Percentiles rank a stretch among this genome's conserved stretches.
phyloP scores from a whole-genome alignment of 2,797 vertebrate genomes.

The Chrysocyon brachyurus region DNA sequence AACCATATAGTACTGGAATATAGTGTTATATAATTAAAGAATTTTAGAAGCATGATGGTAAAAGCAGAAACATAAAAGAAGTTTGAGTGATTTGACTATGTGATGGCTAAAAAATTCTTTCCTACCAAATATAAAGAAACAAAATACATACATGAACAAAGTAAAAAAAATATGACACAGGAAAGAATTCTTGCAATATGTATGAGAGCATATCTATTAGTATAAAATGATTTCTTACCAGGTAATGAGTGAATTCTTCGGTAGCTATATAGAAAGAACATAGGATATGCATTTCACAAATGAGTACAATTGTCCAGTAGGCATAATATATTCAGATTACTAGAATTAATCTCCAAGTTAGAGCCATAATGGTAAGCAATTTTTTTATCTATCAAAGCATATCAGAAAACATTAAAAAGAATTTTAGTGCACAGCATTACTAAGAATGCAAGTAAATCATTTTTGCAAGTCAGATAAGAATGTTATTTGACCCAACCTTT shows the following conservation, averaged over 20 bases:
- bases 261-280: background rate
- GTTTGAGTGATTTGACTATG: background rate
- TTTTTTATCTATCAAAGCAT: background rate
- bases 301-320: background rate
- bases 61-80: background rate
- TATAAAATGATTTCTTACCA: background rate
- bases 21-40: background rate
- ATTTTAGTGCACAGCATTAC: background rate
- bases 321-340: background rate
- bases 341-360: background rate
- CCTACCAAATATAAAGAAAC: background rate
- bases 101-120: background rate
- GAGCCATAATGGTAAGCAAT: background rate
- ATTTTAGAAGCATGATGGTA: background rate
- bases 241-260: background rate
- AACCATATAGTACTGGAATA: background rate
- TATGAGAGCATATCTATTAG: background rate
- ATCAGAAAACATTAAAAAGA: slow-evolving; percentile 20
- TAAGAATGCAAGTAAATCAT: background rate
- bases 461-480: background rate
- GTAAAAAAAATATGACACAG: background rate
- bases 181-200: background rate
- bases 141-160: background rate
- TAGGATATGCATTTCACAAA: background rate
- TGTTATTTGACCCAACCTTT: background rate